phyloP scores from a whole-genome alignment of 1,140 invertebrate genomes.

The Sycobia sp. region DNA sequence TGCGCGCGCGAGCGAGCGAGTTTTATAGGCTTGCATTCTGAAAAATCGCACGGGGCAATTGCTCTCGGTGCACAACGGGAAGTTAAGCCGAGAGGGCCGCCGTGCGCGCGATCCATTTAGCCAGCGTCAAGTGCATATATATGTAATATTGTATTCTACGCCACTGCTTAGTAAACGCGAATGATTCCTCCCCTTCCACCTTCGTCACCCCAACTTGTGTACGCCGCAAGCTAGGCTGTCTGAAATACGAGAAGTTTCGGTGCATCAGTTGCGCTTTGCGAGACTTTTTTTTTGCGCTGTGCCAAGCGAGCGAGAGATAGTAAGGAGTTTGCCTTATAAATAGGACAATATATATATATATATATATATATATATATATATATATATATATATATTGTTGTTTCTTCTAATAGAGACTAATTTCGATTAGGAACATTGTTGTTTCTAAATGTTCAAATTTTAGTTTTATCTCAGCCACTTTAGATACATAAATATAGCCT shows the following conservation, averaged over 20 bases:
- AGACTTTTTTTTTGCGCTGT: background rate
- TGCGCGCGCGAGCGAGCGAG: no score
- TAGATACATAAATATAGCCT: no score
- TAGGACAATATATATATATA: no score
- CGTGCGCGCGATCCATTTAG: no score
- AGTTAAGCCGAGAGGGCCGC: conserved; percentile 2
- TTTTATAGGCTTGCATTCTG: conserved; percentile 39
- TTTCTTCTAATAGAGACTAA: no score
- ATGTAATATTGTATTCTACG: conserved; percentile 1
- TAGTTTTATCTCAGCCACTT: no score
- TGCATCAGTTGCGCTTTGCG: no score
- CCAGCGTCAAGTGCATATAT: conserved; percentile 30
- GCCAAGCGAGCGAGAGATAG: background rate
- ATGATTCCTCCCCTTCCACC: no score
- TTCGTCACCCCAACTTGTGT: background rate
- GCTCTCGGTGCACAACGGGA: conserved; percentile 32
- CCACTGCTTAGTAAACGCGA: conserved; percentile 30
- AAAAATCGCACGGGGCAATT: conserved; percentile 37
- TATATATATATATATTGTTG: no score
- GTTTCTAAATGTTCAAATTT: no score
- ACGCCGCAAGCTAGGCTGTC: background rate
- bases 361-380: no score
- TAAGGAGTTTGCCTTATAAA: background rate
- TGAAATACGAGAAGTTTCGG: conserved; percentile 19
- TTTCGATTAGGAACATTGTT: no score